Base-by-base conservation (phyloP, 2,888 invertebrate species). In the Pharmacophagus antenor region DNA sequence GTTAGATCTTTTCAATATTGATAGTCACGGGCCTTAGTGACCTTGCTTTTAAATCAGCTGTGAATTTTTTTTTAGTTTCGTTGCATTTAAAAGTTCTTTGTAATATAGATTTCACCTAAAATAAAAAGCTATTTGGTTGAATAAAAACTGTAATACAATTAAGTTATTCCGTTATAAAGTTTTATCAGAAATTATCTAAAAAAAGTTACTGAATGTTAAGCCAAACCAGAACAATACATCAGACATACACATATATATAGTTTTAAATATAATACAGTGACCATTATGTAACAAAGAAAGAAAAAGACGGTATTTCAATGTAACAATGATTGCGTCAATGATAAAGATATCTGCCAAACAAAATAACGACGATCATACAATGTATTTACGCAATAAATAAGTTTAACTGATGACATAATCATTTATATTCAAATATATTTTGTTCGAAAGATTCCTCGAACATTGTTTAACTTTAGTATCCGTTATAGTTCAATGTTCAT, bases 1-100 rank as follows among this genome's bases (percentile, higher is more conserved):
- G 71, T 37, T 37, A 62, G 67, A 69, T 69, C 72, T 82, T 82
- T 81, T 78, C 73, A 79, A 73, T 70, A 65, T 70, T 53, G 58
- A 52, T 67, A 69, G 78, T 79, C 76, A 76, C 77, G 76, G 78
- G 73, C 70, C 72, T 70, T 68, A 64, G 55, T 66, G 77, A 70
- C 81, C 82, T 84, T 82, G 80, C 57, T 53, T 61, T 57, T 58
- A 51, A 37, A 61, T 71, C 62, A 69, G 25, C 49, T 54, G 58
- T 58, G 71, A 72, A 70, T 65, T 69, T 65, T 71, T 68, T 63
- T 70, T 63, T 56, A 66, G 64, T 64, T 53, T 56, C 52, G 46
- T 57, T 59, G 51, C 49, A 59, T 67, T 59, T 59, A 41, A 48
- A 18, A 23, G 37, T 37, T 47, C 31, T 47, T 58, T 58, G 48